Percentiles rank a stretch among this genome's conserved stretches.
Conservation (phyloP, 2,888 invertebrate species). For the Epistrophella euchroma region DNA sequence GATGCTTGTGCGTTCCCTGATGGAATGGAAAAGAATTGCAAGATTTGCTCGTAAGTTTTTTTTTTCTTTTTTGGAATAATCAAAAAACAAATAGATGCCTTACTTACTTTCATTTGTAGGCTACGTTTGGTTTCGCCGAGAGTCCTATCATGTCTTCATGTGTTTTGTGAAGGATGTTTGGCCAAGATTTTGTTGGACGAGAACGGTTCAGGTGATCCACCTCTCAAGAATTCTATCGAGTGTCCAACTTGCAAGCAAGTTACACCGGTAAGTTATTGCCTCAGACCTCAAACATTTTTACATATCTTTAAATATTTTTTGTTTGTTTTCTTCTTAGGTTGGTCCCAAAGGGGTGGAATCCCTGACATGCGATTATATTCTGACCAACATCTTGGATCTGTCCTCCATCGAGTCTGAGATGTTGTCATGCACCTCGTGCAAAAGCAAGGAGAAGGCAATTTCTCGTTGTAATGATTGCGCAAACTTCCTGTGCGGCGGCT, state of each 20-base stretch:
- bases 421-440: constrained; percentile 96
- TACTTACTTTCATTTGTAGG: constrained; percentile 81
- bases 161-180: constrained; percentile 96
- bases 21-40: constrained; percentile 86
- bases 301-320: not conserved
- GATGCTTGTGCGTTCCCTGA: constrained; percentile 82
- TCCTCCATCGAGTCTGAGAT: constrained; percentile 89
- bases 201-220: constrained; percentile 85
- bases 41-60: constrained; percentile 87
- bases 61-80: not conserved
- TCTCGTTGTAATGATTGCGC: constrained; percentile 98
- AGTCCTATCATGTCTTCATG: constrained; percentile 96
- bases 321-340: constrained; percentile 84
- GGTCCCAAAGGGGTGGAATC: constrained; percentile 90
- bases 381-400: constrained; percentile 93
- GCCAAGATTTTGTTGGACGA: constrained; percentile 91
- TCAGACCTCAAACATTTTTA: not conserved
- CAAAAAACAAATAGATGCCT: fast-evolving
- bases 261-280: constrained; percentile 87
- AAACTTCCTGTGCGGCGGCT: constrained; percentile 96
- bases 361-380: constrained; percentile 93
- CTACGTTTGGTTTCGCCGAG: constrained; percentile 92
- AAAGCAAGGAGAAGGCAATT: constrained; percentile 96
- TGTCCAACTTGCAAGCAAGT: constrained; percentile 94
- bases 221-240: constrained; percentile 83